Base-by-base conservation (phyloP, 2,888 invertebrate species). In the Tetranychus piercei region DNA sequence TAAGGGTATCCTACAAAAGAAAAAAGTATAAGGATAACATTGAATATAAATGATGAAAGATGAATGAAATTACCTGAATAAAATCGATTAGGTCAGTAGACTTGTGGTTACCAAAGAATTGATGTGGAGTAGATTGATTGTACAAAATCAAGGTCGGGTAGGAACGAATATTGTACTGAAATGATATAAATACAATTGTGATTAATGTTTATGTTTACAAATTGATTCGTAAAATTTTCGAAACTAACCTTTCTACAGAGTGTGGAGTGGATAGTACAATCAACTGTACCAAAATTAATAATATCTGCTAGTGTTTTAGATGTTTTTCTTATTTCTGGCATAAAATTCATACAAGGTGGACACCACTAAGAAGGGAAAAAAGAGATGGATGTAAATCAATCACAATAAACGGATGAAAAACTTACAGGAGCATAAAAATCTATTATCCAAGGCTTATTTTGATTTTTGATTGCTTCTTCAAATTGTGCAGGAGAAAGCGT, bases 111-210 rank as follows among this genome's bases (percentile, higher is more conserved):
- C 88, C 87, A 77, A 85, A 85, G 80, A 86, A 88, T 74, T 84
- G 83, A 79, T 86, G 84, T 20, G 83, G 82, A 8, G 82, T 82
- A 71, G 83, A 83, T 23, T 85, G 84, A 80, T 88, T 88, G 80
- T 88, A 88, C 44, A 89, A 82, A 77, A 88, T 85, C 6, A 88
- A 87, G 0, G 89, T 88, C 0, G 90, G 90, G 82, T 89, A 90
- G 9, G 87, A 86, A 72, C 84, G 82, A 74, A 89, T 86, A 76
- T 87, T 86, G 80, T 87, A 85, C 80, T 85, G 81, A 11, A 75
- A 79, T 55, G 55, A 34, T 34, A 34, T 3, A 34, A 34, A 34
- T 34, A 55, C 65, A 72, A 71, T 55, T 15, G n/a, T 70, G 34
- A 65, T 20, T 44, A 71, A 45, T 34, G 65, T 18, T 23, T 8